A percentile compares a stretch with the other conserved stretches of the same genome.
Evolutionary conservation across 1,140 invertebrate genomes (phyloP).

Genomic region (Drosophila asahinai): DNA sequence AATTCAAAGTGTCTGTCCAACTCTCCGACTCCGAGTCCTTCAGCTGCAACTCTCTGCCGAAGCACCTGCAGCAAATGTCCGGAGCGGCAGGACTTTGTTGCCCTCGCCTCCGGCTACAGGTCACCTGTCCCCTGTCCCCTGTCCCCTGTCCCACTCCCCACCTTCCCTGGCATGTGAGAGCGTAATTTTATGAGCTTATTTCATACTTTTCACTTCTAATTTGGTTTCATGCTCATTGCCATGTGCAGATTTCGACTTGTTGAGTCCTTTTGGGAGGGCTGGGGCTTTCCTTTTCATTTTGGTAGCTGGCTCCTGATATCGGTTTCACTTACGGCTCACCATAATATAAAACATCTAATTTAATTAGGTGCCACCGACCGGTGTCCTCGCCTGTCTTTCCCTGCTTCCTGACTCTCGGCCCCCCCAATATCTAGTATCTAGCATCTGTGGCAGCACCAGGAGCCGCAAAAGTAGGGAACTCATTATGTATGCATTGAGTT

Average conservation of each 20-base stretch:
- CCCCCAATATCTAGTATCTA: neutral
- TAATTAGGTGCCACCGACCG: constrained; percentile 64
- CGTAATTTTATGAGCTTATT: constrained; percentile 79
- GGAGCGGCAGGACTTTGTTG: constrained; percentile 62
- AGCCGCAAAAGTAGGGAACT: constrained; percentile 19
- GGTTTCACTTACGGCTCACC: constrained; percentile 50
- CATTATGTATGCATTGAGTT: constrained; percentile 78
- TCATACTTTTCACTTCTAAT: constrained; percentile 76
- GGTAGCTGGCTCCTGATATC: constrained; percentile 40
- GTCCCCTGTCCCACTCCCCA: neutral
- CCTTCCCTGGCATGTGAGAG: constrained; percentile 25
- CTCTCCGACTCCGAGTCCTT: constrained; percentile 43
- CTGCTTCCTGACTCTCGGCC: neutral
- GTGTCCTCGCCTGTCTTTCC: neutral
- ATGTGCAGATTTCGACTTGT: constrained; percentile 77
- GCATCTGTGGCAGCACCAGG: constrained; percentile 16
- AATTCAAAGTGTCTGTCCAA: constrained; percentile 50
- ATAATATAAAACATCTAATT: constrained; percentile 59
- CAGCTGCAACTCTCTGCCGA: constrained; percentile 51
- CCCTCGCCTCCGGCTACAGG: constrained; percentile 22
- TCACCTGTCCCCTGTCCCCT: neutral
- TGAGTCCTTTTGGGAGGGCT: constrained; percentile 39
- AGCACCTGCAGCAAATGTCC: constrained; percentile 69
- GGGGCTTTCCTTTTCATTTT: constrained; percentile 29
- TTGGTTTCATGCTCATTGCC: constrained; percentile 57